Evolutionary conservation across 2,888 invertebrate genomes (phyloP), one percentile per base, ranked within the genome.

Genomic region (Pachymerium ferrugineum): DNA sequence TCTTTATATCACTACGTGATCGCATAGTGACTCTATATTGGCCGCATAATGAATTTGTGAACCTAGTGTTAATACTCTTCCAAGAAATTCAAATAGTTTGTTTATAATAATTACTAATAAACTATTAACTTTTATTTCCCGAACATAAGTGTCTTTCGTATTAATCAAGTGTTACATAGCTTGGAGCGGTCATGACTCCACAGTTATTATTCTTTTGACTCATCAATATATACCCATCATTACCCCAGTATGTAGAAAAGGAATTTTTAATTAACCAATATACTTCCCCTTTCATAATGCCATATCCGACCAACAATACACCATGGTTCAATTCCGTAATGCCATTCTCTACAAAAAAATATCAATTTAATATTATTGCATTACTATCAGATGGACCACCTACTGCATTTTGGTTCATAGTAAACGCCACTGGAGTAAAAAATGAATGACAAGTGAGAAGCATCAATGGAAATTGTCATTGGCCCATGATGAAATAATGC

Each of bases 171-270:
- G 77, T 78, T 3, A 91, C 93, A 80, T 93, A 94, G 28, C 96
- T 97, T 31, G 96, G 92, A 5, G 88, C 87, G 5, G 91, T 89
- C 83, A 91, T 88, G 0, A 97, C 96, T 5, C 97, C 97, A 79
- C 97, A 97, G 82, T 96, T 96, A 83, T 97, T 97, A 78, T 95
- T 87, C 79, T 88, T 88, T 62, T 91, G 89, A 0, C 94, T 88
- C 91, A 97, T 97, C 1, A 97, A 86, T 0, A 97, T 88, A 80
- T 97, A 97, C 0, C 97, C 97, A 82, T 95, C 94, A 81, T 97
- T 97, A 35, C 97, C 97, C 97, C 96, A 97, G 81, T 94, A 89
- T 78, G 94, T 97, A 0, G 95, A 96, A 97, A 97, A 97, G 0
- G 95, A 96, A 84, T 97, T 97, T 85, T 96, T 97, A 8, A 97